A percentile compares a stretch with the other conserved stretches of the same genome.
Conservation (phyloP, 1,140 invertebrate species). For the Globodera ellingtonae region DNA sequence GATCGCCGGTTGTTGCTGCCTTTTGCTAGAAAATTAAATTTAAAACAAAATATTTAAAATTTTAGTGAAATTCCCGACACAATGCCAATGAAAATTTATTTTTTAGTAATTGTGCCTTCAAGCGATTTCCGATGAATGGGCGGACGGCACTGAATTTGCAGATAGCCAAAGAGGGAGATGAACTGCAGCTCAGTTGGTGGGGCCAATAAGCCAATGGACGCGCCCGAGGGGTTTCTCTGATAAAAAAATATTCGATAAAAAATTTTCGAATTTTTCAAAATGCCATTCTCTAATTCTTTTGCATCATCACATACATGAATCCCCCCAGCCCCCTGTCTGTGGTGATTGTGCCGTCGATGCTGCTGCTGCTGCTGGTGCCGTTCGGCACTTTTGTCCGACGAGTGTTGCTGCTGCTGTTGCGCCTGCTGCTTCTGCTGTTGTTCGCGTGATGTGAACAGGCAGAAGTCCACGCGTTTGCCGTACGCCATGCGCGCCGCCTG, state of each 20-base stretch:
- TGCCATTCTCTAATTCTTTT: too few species aligned
- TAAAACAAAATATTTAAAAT: too few species aligned
- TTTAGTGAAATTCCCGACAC: too few species aligned
- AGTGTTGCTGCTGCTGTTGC: constrained; percentile 21
- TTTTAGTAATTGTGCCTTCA: neutral
- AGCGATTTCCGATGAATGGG: neutral
- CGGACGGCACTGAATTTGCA: constrained; percentile 50
- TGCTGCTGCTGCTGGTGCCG: neutral
- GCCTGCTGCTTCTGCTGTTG: neutral
- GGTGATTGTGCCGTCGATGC: neutral
- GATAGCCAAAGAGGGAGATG: constrained; percentile 51
- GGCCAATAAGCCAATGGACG: constrained; percentile 1
- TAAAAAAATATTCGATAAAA: too few species aligned
- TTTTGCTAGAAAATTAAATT: constrained; percentile 21
- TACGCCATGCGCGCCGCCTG: constrained; percentile 46
- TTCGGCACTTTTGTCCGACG: constrained; percentile 19
- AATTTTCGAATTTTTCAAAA: too few species aligned
- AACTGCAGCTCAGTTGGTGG: constrained; percentile 51
- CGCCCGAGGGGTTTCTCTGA: neutral
- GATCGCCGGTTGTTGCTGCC: constrained; percentile 12
- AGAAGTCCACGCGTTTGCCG: constrained; percentile 22
- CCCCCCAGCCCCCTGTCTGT: neutral
- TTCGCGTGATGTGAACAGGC: neutral
- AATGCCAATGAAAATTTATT: too few species aligned
- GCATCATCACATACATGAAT: neutral